Evolutionary conservation across 1,140 invertebrate genomes (phyloP).

Genomic region (Pristionchus pacificus): DNA sequence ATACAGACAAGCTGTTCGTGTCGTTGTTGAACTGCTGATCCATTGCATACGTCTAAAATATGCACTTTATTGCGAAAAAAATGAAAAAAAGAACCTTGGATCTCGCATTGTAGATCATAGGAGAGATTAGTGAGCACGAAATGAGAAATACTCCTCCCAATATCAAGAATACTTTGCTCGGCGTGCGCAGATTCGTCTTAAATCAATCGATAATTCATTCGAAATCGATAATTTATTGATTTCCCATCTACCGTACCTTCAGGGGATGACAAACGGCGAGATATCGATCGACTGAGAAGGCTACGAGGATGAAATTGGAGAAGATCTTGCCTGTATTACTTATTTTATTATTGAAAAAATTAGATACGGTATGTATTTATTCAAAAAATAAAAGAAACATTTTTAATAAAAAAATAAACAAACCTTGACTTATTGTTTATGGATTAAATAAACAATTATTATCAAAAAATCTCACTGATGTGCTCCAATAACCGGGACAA

Average conservation of each 20-base stretch:
- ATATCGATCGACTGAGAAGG: conserved; percentile 49
- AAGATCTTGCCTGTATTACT: conserved; percentile 46
- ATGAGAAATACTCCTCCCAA: conserved; percentile 17
- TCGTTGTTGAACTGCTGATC: too few species aligned
- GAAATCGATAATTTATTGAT: neutral
- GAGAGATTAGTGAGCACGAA: conserved; percentile 19
- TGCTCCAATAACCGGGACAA: conserved; percentile 32
- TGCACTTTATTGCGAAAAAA: too few species aligned
- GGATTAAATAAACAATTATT: conserved; percentile 7
- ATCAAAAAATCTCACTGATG: conserved; percentile 22
- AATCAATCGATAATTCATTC: neutral
- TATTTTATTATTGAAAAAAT: conserved; percentile 38
- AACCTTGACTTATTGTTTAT: neutral
- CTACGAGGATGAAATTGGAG: conserved; percentile 50
- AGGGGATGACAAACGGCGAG: conserved; percentile 51
- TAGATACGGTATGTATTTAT: too few species aligned
- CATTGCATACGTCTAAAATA: too few species aligned
- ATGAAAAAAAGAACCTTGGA: too few species aligned
- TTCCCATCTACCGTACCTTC: conserved; percentile 30
- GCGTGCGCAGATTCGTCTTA: conserved; percentile 17
- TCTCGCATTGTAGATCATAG: conserved; percentile 25
- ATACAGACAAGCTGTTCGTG: too few species aligned
- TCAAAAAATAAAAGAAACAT: too few species aligned
- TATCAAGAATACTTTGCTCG: conserved; percentile 6
- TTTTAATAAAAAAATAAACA: conserved; percentile 43